Evolutionary conservation across 2,888 invertebrate genomes (phyloP).

Genomic region (Ectemnius lituratus): DNA sequence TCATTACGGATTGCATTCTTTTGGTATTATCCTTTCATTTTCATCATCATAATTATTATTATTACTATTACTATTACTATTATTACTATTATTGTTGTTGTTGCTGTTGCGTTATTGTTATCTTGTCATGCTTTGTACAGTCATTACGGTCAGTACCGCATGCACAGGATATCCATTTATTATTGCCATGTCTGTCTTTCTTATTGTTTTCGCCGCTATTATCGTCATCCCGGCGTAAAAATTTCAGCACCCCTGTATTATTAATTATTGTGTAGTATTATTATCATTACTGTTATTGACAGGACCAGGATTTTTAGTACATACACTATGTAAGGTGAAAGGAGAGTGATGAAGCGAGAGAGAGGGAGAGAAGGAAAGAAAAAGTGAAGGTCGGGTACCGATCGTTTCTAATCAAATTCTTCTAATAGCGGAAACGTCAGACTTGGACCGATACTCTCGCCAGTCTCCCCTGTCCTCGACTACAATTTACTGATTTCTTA

Average conservation of each 20-base stretch:
- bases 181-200: not conserved
- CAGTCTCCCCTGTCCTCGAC: constrained; percentile 60
- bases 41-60: constrained; percentile 23
- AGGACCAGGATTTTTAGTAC: too few species aligned
- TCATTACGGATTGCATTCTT: constrained; percentile 4
- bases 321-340: too few species aligned
- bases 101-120: too few species aligned
- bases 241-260: constrained; percentile 9
- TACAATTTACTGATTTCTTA: constrained; percentile 38
- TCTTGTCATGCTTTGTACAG: too few species aligned
- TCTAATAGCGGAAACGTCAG: constrained; percentile 48
- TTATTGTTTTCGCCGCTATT: not conserved
- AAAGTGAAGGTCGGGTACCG: constrained; percentile 24
- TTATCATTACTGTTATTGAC: constrained; percentile 40
- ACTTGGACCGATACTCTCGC: constrained; percentile 54
- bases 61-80: constrained; percentile 20
- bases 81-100: not conserved
- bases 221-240: not conserved
- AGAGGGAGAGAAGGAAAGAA: too few species aligned
- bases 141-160: too few species aligned
- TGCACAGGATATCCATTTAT: too few species aligned
- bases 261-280: constrained; percentile 30
- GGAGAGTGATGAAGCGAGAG: too few species aligned
- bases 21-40: constrained; percentile 26
- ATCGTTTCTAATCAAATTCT: constrained; percentile 55